A percentile compares a stretch with the other conserved stretches of the same genome.
Evolutionary conservation across 1,140 invertebrate genomes (phyloP).

Genomic region (Tribolium madens): DNA sequence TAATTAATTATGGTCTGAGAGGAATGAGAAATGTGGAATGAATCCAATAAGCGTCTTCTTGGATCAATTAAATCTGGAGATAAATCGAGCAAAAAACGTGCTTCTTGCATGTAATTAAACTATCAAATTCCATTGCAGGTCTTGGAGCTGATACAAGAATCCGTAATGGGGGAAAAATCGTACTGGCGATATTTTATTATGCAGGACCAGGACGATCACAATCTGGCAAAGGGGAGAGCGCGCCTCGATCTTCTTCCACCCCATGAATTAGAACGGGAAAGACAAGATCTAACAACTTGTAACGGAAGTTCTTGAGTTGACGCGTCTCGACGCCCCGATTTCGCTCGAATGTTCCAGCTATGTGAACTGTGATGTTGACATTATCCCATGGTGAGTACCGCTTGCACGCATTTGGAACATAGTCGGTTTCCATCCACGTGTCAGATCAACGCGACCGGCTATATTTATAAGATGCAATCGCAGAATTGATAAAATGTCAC

Average conservation of each 20-base stretch:
- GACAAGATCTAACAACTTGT: conserved; percentile 32
- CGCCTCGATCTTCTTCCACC: conserved; percentile 13
- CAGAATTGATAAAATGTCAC: conserved; percentile 14
- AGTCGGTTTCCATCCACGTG: not conserved
- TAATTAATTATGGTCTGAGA: conserved; percentile 10
- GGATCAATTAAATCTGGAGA: conserved; percentile 22
- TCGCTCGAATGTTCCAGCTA: conserved; percentile 13
- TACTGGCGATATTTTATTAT: conserved; percentile 32
- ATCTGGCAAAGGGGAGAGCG: conserved; percentile 1
- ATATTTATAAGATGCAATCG: conserved; percentile 14
- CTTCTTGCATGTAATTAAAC: conserved; percentile 29
- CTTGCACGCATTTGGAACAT: not conserved
- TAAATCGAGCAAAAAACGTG: conserved; percentile 37
- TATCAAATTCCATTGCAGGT: conserved; percentile 36
- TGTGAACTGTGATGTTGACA: conserved; percentile 28
- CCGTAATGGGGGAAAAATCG: conserved; percentile 33
- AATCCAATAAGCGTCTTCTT: conserved; percentile 28
- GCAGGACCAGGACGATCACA: conserved; percentile 16
- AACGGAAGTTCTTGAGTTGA: conserved; percentile 35
- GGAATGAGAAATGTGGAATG: conserved; percentile 4
- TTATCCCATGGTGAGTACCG: conserved; percentile 35
- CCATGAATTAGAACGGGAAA: conserved; percentile 11
- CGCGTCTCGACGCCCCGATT: conserved; percentile 32
- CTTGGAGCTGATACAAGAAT: not conserved
- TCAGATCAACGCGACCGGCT: not conserved